phyloP scores from a whole-genome alignment of 2,113 vertebrate genomes.

The Nannobrachium achirus region DNA sequence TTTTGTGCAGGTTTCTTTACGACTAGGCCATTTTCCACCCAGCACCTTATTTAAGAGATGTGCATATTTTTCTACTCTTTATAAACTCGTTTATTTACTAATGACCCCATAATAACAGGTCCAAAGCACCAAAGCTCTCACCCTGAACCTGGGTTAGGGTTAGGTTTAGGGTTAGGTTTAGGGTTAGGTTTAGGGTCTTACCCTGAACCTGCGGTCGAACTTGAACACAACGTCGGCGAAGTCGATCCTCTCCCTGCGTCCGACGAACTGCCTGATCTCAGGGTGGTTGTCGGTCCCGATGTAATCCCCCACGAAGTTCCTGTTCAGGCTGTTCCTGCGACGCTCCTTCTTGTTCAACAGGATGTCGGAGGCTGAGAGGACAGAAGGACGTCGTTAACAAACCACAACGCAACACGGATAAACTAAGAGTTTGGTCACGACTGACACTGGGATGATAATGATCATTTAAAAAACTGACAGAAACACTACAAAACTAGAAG shows the following conservation, averaged over 20 bases:
- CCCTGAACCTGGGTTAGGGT: slow-evolving; percentile 86
- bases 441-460: neutral
- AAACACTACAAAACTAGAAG: too few relatives aligned
- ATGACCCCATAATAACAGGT: too few relatives aligned
- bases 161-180: too few relatives aligned
- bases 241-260: slow-evolving; percentile 84
- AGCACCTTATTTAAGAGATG: too few relatives aligned
- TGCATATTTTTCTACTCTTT: too few relatives aligned
- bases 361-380: slow-evolving; percentile 80
- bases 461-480: neutral
- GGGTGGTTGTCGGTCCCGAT: slow-evolving; percentile 82
- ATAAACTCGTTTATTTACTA: too few relatives aligned
- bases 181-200: slow-evolving; percentile 54
- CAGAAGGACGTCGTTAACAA: neutral
- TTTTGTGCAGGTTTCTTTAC: too few relatives aligned
- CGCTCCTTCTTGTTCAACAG: slow-evolving; percentile 87
- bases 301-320: slow-evolving; percentile 87
- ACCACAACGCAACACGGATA: too few relatives aligned
- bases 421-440: too few relatives aligned
- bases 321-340: slow-evolving; percentile 84
- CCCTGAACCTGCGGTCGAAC: slow-evolving; percentile 85
- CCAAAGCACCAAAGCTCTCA: slow-evolving; percentile 48
- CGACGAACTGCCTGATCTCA: slow-evolving; percentile 83
- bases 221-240: slow-evolving; percentile 84
- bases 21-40: too few relatives aligned